Evolutionary conservation across 2,113 vertebrate species (phyloP), one percentile per base, ranked within the genome.

Genomic region (Dendropsophus ebraccatus): DNA sequence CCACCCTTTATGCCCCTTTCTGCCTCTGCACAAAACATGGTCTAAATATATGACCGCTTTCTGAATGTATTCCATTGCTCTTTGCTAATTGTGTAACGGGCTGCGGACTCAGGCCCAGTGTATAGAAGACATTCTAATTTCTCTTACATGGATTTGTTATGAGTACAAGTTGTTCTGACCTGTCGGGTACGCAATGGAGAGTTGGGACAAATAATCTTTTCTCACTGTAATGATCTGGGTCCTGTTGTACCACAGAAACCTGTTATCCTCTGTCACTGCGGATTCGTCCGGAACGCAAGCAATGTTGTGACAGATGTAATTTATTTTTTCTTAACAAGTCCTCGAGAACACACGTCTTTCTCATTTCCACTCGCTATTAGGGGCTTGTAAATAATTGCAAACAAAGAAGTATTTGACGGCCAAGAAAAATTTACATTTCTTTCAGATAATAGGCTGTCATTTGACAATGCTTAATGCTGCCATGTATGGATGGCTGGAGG

Each of bases 261-360:
- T 86, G 84, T 81, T 86, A 81, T 86, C 84, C 84, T 81, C 76
- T 80, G 84, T 86, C 84, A 86, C 84, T 47, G 76, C 76, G 58
- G 62, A 86, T 85, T 79, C 62, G 75, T 85, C 56, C 30, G 19
- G 45, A 69, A 37, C 50, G n/a, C 49, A 45, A 60, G 76, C 58
- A 86, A 81, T 86, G 75, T 86, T 86, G 75, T 86, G 84, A 86
- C 84, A 86, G 84, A 86, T 79, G 77, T 81, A 86, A 86, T 86
- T 86, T 86, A 86, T 86, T 86, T 86, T 86, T 84, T 78, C 84
- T 81, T 86, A 86, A 86, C 84, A 86, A 81, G 84, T 81, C 35
- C 62, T 86, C 47, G 76, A 73, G 60, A 72, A 86, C n/a, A 86
- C 84, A 80, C 75, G 50, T 86, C 52, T 80, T 86, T 86, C 84